Percentiles rank a stretch among this genome's conserved stretches.
phyloP scores from a whole-genome alignment of 2,888 invertebrate species.

The Homarus gammarus region DNA sequence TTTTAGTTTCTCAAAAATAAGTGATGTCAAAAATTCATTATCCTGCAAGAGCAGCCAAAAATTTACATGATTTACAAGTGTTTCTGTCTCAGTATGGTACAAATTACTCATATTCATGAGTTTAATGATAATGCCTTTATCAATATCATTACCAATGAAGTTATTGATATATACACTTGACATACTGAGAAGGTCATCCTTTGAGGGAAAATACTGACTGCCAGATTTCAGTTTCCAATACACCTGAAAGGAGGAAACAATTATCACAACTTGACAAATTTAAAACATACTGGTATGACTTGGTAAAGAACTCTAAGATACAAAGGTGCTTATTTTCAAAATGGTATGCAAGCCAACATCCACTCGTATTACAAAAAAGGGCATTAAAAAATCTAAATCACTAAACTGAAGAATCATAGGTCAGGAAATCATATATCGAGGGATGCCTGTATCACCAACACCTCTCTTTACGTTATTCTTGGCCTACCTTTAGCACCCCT shows the following conservation, averaged over 20 bases:
- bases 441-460: too few species aligned
- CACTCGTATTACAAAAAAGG: too few species aligned
- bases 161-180: constrained; percentile 43
- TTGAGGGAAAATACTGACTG: constrained; percentile 44
- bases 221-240: constrained; percentile 60
- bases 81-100: constrained; percentile 42
- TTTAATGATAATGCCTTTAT: constrained; percentile 26
- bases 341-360: too few species aligned
- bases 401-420: too few species aligned
- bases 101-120: constrained; percentile 37
- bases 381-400: too few species aligned
- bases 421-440: too few species aligned
- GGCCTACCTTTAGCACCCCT: too few species aligned
- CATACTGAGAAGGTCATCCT: constrained; percentile 50
- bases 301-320: too few species aligned
- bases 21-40: constrained; percentile 68
- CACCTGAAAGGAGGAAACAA: constrained; percentile 45
- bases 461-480: too few species aligned
- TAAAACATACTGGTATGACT: too few species aligned
- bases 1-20: constrained; percentile 54
- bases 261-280: too few species aligned
- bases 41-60: constrained; percentile 68
- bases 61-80: constrained; percentile 39
- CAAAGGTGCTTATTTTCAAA: too few species aligned
- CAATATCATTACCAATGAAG: constrained; percentile 47